Evolutionary conservation across 64 coral and sea anemone genomes (phyloP).

Genomic region (Actinia tenebrosa): DNA sequence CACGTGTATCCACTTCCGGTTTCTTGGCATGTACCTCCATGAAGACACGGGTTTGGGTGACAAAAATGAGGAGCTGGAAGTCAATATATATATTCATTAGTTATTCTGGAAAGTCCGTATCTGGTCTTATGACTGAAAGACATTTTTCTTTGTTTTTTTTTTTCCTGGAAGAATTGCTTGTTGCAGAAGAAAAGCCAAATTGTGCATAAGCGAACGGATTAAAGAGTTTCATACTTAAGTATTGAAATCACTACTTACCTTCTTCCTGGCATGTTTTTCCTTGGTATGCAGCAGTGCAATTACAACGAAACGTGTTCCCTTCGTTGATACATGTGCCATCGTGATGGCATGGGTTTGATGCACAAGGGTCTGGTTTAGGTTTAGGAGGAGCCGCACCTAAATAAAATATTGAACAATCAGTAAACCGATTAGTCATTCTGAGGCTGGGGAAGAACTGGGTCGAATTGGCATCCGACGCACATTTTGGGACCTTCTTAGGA

Average conservation of each 20-base stretch:
- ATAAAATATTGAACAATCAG: not conserved
- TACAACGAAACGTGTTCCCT: constrained; percentile 35
- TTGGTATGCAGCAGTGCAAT: constrained; percentile 30
- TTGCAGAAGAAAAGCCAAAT: too few relatives aligned
- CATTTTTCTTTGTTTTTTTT: too few relatives aligned
- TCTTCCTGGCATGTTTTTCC: constrained; percentile 28
- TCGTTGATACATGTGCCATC: constrained; percentile 47
- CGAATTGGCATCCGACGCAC: too few relatives aligned
- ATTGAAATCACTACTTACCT: not conserved
- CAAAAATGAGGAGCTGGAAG: constrained; percentile 56
- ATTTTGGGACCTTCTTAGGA: too few relatives aligned
- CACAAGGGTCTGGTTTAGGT: constrained; percentile 41
- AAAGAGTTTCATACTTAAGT: too few relatives aligned
- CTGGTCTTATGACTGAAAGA: too few relatives aligned
- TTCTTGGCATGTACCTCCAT: constrained; percentile 73
- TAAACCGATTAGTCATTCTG: too few relatives aligned
- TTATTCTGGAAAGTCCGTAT: not conserved
- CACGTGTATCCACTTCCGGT: constrained; percentile 49
- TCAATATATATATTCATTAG: not conserved
- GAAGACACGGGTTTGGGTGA: constrained; percentile 78
- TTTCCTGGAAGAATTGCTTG: too few relatives aligned
- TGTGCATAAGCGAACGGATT: too few relatives aligned
- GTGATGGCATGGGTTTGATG: constrained; percentile 51
- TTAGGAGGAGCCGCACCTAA: not conserved
- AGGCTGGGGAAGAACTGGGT: too few relatives aligned